Evolutionary conservation across 1,140 invertebrate genomes (phyloP).

Genomic region (Pemphigus obesinymphae): DNA sequence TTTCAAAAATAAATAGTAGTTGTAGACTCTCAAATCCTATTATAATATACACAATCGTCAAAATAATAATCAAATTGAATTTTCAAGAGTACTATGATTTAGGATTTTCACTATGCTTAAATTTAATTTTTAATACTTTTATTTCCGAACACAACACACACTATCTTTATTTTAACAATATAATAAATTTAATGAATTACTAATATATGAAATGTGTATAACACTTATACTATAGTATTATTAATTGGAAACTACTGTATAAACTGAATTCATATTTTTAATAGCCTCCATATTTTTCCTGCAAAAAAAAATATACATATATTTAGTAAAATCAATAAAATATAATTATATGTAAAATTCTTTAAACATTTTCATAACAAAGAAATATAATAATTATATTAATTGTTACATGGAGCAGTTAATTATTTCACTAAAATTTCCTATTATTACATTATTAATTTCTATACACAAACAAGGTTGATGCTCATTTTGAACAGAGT

Average conservation of each 20-base stretch:
- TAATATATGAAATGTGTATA: background rate
- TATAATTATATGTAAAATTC: no score
- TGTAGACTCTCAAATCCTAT: no score
- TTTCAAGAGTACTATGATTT: no score
- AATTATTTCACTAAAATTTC: no score
- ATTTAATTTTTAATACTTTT: background rate
- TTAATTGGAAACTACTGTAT: background rate
- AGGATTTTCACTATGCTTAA: no score
- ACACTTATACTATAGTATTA: background rate
- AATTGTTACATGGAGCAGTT: background rate
- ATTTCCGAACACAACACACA: background rate
- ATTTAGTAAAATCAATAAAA: background rate
- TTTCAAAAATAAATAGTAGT: no score
- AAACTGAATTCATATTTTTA: background rate
- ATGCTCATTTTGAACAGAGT: no score
- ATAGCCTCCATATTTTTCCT: constrained; percentile 41
- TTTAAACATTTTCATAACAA: background rate
- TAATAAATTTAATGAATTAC: background rate
- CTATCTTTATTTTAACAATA: background rate
- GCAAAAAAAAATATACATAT: background rate
- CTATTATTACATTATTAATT: no score
- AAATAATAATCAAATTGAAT: no score
- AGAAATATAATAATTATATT: background rate
- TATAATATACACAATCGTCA: no score
- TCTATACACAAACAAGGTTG: no score